phyloP scores from a whole-genome alignment of 1,140 invertebrate genomes.

The Ectropis grisescens region DNA sequence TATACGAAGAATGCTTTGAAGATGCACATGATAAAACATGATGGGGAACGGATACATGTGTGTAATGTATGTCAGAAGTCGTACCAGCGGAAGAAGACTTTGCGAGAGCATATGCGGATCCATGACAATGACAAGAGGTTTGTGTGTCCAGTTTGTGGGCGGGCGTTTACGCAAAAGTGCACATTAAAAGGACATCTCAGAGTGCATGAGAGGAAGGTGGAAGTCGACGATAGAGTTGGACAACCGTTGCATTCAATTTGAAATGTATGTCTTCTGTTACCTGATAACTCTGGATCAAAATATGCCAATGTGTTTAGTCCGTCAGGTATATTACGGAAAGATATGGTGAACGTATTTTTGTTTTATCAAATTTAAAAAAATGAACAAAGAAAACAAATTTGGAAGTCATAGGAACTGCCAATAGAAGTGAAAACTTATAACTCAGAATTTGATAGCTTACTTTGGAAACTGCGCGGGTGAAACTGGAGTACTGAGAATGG shows the following conservation, averaged over 20 bases:
- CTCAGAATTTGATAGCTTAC: too few relatives aligned
- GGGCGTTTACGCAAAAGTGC: conserved; percentile 74
- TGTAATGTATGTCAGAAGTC: conserved; percentile 58
- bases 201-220: conserved; percentile 43
- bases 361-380: too few relatives aligned
- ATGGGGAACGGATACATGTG: conserved; percentile 62
- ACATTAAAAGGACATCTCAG: conserved; percentile 65
- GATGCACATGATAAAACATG: conserved; percentile 83
- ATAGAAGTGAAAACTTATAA: too few relatives aligned
- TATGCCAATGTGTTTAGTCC: too few relatives aligned
- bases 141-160: conserved; percentile 76
- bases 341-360: too few relatives aligned
- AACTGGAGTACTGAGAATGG: too few relatives aligned
- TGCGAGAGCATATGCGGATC: conserved; percentile 76
- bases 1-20: conserved; percentile 71
- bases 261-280: too few relatives aligned
- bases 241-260: conserved; percentile 8
- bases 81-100: conserved; percentile 61
- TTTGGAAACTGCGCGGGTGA: too few relatives aligned
- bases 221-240: conserved; percentile 15
- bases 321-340: too few relatives aligned
- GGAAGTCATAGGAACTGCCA: too few relatives aligned
- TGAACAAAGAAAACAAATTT: too few relatives aligned
- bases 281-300: too few relatives aligned
- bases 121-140: conserved; percentile 82